Conservation (phyloP, 1,140 invertebrate species). For the Drosophila nasuta region DNA sequence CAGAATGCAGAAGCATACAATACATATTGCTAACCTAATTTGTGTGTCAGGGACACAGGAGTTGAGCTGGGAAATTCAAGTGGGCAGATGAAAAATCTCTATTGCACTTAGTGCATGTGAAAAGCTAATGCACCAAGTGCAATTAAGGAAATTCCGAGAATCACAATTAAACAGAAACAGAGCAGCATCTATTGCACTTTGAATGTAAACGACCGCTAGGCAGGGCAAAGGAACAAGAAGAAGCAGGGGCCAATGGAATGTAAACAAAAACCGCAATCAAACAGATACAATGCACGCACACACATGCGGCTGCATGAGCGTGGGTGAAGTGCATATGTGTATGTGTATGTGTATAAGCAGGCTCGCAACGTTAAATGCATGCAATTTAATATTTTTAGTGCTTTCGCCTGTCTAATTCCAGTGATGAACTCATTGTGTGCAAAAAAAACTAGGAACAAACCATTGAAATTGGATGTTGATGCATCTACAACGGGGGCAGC, state of each 20-base stretch:
- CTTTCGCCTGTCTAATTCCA: constrained; percentile 52
- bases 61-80: not conserved
- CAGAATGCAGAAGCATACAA: constrained; percentile 16
- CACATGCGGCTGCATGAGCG: not conserved
- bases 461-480: constrained; percentile 56
- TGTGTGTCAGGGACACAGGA: constrained; percentile 29
- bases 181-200: constrained; percentile 19
- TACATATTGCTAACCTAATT: constrained; percentile 31
- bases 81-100: not conserved
- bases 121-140: not conserved
- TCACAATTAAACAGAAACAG: constrained; percentile 2
- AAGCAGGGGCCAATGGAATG: constrained; percentile 28
- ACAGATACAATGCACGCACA: constrained; percentile 12
- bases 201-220: constrained; percentile 33
- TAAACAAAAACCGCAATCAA: constrained; percentile 53
- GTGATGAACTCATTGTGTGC: constrained; percentile 62
- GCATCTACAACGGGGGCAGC: constrained; percentile 29
- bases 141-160: not conserved
- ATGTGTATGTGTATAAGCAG: not conserved
- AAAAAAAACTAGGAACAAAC: constrained; percentile 48
- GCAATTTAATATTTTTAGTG: constrained; percentile 45
- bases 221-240: not conserved
- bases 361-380: not conserved
- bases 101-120: not conserved
- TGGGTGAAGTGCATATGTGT: not conserved